These are phyloP conservation scores for Perithous albicinctus DNA, from an alignment of 2,888 invertebrate genomes.

Conservation along the genomic window DNA sequence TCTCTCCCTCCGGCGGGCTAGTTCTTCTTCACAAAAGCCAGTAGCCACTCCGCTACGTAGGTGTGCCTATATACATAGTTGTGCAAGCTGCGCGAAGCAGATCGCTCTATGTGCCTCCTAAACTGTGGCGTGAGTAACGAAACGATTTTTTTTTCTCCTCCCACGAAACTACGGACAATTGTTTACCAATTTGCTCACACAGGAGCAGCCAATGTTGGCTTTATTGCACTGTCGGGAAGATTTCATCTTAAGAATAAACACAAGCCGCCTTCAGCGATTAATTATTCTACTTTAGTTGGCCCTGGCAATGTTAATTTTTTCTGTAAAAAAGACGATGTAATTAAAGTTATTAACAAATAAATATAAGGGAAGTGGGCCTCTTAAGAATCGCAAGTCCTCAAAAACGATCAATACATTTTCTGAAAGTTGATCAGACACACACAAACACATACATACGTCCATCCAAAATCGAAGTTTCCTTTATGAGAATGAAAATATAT, in stretches of 20 bases:
- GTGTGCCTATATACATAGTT: constrained; percentile 19
- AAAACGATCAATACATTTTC: too few species aligned
- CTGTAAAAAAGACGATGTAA: too few species aligned
- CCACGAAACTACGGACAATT: constrained; percentile 62
- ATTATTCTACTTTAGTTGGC: background rate
- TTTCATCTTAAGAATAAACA: background rate
- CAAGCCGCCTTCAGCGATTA: background rate
- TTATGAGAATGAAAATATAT: too few species aligned
- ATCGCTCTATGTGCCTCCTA: constrained; percentile 18
- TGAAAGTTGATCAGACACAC: too few species aligned
- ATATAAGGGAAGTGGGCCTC: too few species aligned
- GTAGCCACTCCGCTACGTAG: constrained; percentile 39
- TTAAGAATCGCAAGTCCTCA: too few species aligned
- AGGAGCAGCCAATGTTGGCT: constrained; percentile 71
- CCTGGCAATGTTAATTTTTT: background rate
- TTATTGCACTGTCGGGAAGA: constrained; percentile 72
- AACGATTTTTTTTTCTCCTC: constrained; percentile 23
- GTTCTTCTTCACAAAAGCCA: constrained; percentile 1
- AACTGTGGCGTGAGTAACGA: constrained; percentile 1
- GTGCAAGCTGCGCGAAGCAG: constrained; percentile 13
- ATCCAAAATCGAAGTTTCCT: too few species aligned
- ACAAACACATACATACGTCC: too few species aligned
- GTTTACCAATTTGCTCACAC: constrained; percentile 75
- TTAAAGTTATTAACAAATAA: too few species aligned
- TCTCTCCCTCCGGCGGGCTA: constrained; percentile 3